A percentile compares a stretch with the other conserved stretches of the same genome.
phyloP scores from a whole-genome alignment of 2,888 invertebrate species.

The Himalopsyche japonica region DNA sequence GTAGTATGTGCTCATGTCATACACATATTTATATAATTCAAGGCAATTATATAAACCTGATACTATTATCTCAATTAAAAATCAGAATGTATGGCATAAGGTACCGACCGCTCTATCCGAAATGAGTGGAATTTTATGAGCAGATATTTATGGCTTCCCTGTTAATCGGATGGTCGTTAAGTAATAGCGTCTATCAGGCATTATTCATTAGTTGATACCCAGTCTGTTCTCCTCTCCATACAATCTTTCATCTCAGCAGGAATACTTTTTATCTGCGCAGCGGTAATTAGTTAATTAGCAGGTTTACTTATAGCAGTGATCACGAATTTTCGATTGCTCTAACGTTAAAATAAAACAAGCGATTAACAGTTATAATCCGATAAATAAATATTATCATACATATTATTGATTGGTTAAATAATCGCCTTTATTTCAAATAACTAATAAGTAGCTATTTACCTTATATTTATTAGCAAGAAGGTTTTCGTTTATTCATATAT shows the following conservation, averaged over 20 bases:
- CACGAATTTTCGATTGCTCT: not conserved
- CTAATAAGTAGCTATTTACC: too few species aligned
- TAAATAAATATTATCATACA: not conserved
- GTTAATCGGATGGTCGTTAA: not conserved
- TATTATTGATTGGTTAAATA: too few species aligned
- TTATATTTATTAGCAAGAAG: too few species aligned
- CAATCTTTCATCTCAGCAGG: slow-evolving; percentile 13
- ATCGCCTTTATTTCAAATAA: too few species aligned
- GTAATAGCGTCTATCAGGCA: slow-evolving; percentile 3
- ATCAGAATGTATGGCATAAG: not conserved
- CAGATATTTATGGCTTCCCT: not conserved
- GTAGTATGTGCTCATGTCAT: not conserved
- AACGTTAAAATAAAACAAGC: not conserved
- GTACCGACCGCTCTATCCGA: not conserved
- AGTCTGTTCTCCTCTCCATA: not conserved
- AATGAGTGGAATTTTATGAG: not conserved
- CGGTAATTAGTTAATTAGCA: slow-evolving; percentile 26
- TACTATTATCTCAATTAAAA: not conserved
- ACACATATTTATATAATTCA: not conserved
- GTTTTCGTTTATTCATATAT: too few species aligned
- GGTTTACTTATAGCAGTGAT: not conserved
- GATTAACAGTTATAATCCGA: not conserved
- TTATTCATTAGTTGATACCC: slow-evolving; percentile 7
- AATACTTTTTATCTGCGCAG: not conserved
- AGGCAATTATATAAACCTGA: not conserved